Percentiles rank a stretch among this genome's conserved stretches.
Conservation (phyloP, 1,140 invertebrate genomes). For the Odontomachus brunneus region DNA sequence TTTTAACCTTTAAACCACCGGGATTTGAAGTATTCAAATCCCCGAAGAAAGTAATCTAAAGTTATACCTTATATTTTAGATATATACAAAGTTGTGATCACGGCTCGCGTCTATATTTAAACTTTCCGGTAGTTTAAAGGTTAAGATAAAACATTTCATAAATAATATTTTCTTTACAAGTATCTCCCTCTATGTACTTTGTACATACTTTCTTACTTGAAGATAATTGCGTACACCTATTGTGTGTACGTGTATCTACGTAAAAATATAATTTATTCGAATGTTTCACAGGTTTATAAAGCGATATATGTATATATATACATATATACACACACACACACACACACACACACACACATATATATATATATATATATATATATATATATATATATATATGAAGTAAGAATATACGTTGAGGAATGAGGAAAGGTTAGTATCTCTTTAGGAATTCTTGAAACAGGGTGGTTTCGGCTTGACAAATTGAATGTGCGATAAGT, state of each 20-base stretch:
- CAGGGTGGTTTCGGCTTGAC: slow-evolving; percentile 70
- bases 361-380: no score
- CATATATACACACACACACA: no score
- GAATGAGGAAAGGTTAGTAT: slow-evolving; percentile 33
- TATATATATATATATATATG: neutral
- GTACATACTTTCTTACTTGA: neutral
- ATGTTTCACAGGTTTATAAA: neutral
- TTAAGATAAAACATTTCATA: slow-evolving; percentile 1
- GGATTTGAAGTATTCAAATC: no score
- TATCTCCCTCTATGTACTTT: neutral
- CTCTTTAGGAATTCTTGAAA: slow-evolving; percentile 44
- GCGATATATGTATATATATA: neutral
- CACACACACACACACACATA: no score
- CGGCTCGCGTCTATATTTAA: no score
- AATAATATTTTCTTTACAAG: neutral
- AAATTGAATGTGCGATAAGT: slow-evolving; percentile 83
- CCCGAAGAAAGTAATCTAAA: no score
- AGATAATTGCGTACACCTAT: neutral
- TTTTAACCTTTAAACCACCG: no score
- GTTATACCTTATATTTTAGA: neutral
- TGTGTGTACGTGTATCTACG: neutral
- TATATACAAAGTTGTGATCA: neutral
- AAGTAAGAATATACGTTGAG: slow-evolving; percentile 34
- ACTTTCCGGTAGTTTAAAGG: no score
- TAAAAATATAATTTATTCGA: slow-evolving; percentile 30